Percentiles rank a stretch among this genome's conserved stretches.
Conservation (phyloP, 37 sponge, comb jelly and placozoan genomes). For the Tethya wilhelma region DNA sequence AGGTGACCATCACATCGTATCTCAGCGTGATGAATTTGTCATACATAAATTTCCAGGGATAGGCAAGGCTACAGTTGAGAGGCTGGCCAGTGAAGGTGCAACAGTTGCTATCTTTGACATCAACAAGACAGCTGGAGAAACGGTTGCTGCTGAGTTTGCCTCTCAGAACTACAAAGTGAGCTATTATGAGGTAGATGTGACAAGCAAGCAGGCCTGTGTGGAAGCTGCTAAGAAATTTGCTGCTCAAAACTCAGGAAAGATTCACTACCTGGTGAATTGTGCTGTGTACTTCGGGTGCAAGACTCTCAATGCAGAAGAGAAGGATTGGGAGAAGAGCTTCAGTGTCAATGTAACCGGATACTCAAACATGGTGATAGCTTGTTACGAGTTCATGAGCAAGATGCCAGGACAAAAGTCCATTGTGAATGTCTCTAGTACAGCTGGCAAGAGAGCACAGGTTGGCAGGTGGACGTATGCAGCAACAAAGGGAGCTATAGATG, state of each 20-base stretch:
- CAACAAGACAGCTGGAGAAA: constrained; percentile 60
- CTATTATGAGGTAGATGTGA: constrained; percentile 74
- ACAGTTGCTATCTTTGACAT: constrained; percentile 83
- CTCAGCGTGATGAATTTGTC: no score
- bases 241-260: constrained; percentile 18
- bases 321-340: constrained; percentile 89
- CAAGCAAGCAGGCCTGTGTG: constrained; percentile 63
- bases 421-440: constrained; percentile 78
- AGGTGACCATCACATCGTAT: background rate
- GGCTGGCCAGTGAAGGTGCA: constrained; percentile 78
- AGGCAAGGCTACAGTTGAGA: constrained; percentile 75
- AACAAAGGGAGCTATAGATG: constrained; percentile 78
- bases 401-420: constrained; percentile 36
- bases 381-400: constrained; percentile 66
- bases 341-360: constrained; percentile 83
- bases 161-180: background rate
- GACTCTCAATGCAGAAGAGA: constrained; percentile 61
- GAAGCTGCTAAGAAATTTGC: constrained; percentile 63
- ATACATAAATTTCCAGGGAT: no score
- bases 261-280: constrained; percentile 75
- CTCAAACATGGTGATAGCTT: constrained; percentile 87
- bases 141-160: constrained; percentile 23
- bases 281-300: constrained; percentile 88
- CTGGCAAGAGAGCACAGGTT: constrained; percentile 74
- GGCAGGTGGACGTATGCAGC: constrained; percentile 84